Evolutionary conservation across 2,888 invertebrate genomes (phyloP).

Genomic region (Cyrtodaria siliqua): DNA sequence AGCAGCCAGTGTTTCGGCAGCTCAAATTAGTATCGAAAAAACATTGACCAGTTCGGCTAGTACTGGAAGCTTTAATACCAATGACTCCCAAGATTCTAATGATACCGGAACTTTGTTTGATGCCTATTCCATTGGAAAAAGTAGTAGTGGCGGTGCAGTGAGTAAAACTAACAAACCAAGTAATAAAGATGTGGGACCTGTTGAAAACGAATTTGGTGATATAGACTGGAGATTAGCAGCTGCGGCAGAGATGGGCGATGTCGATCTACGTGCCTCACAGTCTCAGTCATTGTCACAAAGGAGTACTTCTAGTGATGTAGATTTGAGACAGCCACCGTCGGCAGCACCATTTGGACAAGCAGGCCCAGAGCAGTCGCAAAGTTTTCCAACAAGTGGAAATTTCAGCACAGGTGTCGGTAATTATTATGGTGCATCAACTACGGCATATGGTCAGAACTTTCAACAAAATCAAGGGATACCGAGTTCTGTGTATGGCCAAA

Average conservation of each 20-base stretch:
- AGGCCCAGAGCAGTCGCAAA: no score
- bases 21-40: neutral
- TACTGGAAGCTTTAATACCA: neutral
- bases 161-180: neutral
- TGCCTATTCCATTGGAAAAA: constrained; percentile 39
- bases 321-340: constrained; percentile 1
- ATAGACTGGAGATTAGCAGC: constrained; percentile 56
- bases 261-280: constrained; percentile 46
- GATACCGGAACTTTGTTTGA: constrained; percentile 42
- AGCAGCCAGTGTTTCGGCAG: neutral
- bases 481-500: neutral
- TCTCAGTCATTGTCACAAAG: no score
- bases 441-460: neutral
- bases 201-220: constrained; percentile 58
- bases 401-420: no score
- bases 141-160: neutral
- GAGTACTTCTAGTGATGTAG: neutral
- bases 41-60: no score
- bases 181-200: neutral
- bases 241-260: constrained; percentile 63
- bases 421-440: constrained; percentile 2
- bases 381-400: no score
- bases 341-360: no score
- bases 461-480: no score
- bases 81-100: constrained; percentile 24